A percentile compares a stretch with the other conserved stretches of the same genome.
These are phyloP conservation scores for Tetranychus urticae DNA, from an alignment of 1,140 invertebrate genomes.

Conservation along the genomic window DNA sequence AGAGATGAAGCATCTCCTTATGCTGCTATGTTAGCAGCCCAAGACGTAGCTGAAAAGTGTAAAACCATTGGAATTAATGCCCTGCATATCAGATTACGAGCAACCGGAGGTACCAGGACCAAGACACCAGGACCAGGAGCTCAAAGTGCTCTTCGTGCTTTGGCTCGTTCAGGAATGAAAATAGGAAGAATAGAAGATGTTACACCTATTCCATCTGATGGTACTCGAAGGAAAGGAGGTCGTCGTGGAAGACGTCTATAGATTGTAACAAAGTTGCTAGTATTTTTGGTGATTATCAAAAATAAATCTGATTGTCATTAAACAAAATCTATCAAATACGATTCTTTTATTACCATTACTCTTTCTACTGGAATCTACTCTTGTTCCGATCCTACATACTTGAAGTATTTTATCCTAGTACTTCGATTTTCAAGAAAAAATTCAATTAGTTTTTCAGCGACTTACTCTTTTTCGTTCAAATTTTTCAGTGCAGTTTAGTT, in stretches of 20 bases:
- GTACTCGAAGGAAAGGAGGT: constrained; percentile 96
- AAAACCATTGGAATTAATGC: constrained; percentile 89
- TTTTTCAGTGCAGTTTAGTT: too few relatives aligned
- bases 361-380: too few relatives aligned
- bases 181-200: constrained; percentile 97
- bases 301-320: too few relatives aligned
- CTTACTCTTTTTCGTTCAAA: too few relatives aligned
- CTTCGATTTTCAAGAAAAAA: too few relatives aligned
- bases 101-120: constrained; percentile 88
- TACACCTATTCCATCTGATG: constrained; percentile 95
- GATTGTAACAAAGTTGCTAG: too few relatives aligned
- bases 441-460: too few relatives aligned
- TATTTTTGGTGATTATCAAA: too few relatives aligned
- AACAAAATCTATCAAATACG: too few relatives aligned
- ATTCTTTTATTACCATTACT: too few relatives aligned
- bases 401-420: too few relatives aligned
- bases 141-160: constrained; percentile 84
- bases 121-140: constrained; percentile 96
- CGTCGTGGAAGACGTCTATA: constrained; percentile 94
- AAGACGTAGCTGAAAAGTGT: constrained; percentile 98
- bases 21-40: constrained; percentile 99
- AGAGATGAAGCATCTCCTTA: constrained; percentile 98
- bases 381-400: too few relatives aligned
- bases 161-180: constrained; percentile 96
- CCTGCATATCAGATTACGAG: constrained; percentile 89